Base-by-base conservation (phyloP, 2,797 vertebrate species). In the Trematomus bernacchii region DNA sequence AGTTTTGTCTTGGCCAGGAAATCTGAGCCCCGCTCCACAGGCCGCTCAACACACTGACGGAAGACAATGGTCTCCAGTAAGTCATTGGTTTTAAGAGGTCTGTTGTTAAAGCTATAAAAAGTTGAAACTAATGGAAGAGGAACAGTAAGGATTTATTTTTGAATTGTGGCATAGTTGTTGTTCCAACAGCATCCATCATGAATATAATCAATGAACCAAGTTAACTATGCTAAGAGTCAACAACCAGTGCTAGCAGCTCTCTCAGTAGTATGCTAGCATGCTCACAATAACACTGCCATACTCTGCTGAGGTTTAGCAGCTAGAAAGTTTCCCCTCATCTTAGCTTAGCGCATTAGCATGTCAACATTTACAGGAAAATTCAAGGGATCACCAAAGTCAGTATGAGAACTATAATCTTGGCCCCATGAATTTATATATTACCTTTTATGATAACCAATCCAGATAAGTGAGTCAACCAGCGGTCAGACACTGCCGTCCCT, bases 1-100 rank as follows among this genome's bases (percentile, higher is more conserved):
- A 82, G 85, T 92, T 87, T 90, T 84, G 82, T 85, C 82, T 89
- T 76, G 48, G 80, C 70, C 58, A 71, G 55, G 90, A 85, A 87
- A 91, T 83, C 76, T 75, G 89, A 94, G 81, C 77, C 50, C 6
- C 0, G 15, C 70, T 85, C 68, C 79, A 76, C 69, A 70, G 67
- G 86, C 82, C 83, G 85, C 82, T 83, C 78, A 75, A 52, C 73
- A 72, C 79, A 77, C 64, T 52, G 68, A 71, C 80, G 71, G 71
- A 66, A 88, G 85, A 89, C 85, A 91, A 90, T 82, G 79, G 27
- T 76, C 76, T 68, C 58, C 71, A 82, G 83, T 71, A 57, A 89
- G 81, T 76, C 82, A 73, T 78, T 72, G 77, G 67, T 77, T 80
- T 87, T 66, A 71, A 71, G 65, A 73, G 60, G 23, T 50, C 51